Percentiles rank a stretch among this genome's conserved stretches.
These are phyloP conservation scores for Euphonia xanthogaster DNA, from an alignment of 2,797 vertebrate genomes.

Conservation along the genomic window DNA sequence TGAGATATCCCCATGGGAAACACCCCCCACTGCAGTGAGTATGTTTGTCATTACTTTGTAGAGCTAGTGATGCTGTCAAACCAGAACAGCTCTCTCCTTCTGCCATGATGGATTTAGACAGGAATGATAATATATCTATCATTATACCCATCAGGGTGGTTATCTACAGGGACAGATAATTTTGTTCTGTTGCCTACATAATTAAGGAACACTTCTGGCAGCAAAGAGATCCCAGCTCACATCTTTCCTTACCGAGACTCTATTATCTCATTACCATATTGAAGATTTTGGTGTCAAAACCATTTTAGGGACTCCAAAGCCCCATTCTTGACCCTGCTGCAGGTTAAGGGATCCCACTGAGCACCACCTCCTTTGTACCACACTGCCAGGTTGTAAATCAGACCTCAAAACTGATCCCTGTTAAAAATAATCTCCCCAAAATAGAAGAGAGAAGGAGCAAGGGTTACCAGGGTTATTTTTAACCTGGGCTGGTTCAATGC, in stretches of 20 bases:
- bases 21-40: neutral
- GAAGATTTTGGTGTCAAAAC: neutral
- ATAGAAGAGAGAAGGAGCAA: slow-evolving; percentile 32
- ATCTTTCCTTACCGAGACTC: neutral
- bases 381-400: neutral
- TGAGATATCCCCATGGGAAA: neutral
- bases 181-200: neutral
- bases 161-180: neutral
- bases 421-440: slow-evolving; percentile 48
- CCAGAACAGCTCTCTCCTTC: neutral
- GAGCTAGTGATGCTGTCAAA: neutral
- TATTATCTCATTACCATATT: neutral
- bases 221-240: neutral
- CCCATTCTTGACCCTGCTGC: neutral
- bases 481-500: neutral
- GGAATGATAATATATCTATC: neutral
- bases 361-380: neutral
- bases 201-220: neutral
- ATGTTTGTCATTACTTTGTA: neutral
- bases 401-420: neutral
- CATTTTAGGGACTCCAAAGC: neutral
- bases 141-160: neutral
- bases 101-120: neutral
- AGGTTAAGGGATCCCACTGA: neutral
- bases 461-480: slow-evolving; percentile 53